Evolutionary conservation across 2,888 invertebrate species (phyloP).

Genomic region (Kuschelorhynchus macadamiae): DNA sequence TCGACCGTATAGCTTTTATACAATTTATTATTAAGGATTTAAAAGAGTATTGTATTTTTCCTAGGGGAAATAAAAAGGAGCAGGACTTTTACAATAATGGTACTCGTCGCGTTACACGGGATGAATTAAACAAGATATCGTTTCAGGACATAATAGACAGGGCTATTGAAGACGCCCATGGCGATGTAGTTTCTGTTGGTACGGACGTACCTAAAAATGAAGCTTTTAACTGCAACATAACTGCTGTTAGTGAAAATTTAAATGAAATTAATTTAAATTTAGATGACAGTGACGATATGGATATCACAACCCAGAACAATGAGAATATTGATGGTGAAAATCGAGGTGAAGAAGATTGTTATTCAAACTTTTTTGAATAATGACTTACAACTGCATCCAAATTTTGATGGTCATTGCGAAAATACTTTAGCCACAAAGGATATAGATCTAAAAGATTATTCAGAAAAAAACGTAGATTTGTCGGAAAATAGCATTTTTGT

Average conservation of each 20-base stretch:
- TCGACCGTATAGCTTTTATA: conserved; percentile 5
- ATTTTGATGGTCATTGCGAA: conserved; percentile 1
- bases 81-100: conserved; percentile 3
- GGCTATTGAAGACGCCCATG: conserved; percentile 6
- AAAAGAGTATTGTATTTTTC: conserved; percentile 6
- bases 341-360: conserved; percentile 7
- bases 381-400: conserved; percentile 1
- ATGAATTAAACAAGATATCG: neutral
- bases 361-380: conserved; percentile 12
- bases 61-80: conserved; percentile 2
- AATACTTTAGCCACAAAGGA: neutral
- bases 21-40: conserved; percentile 9
- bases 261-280: too few relatives aligned
- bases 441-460: conserved; percentile 12
- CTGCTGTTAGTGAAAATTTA: too few relatives aligned
- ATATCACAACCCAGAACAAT: neutral
- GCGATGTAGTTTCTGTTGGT: conserved; percentile 6
- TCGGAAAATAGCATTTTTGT: conserved; percentile 11
- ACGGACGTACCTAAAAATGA: neutral
- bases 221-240: too few relatives aligned
- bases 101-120: neutral
- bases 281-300: too few relatives aligned
- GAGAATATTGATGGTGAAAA: neutral
- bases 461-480: conserved; percentile 13
- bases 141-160: conserved; percentile 1